phyloP scores from a whole-genome alignment of 2,888 invertebrate genomes.

The Hanleya hanleyi region DNA sequence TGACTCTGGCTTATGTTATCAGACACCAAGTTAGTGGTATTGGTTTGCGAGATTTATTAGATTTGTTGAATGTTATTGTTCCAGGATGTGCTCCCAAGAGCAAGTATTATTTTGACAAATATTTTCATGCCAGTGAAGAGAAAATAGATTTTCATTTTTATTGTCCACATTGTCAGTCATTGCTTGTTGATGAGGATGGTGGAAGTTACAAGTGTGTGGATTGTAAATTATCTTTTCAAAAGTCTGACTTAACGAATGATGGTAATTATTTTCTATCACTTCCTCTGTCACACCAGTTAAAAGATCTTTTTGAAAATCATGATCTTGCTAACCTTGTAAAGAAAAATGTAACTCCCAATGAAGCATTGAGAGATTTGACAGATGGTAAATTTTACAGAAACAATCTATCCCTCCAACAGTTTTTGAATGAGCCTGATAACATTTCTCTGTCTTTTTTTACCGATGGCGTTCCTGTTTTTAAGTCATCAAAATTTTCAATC shows the following conservation, averaged over 20 bases:
- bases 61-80: not conserved
- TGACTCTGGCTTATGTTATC: not conserved
- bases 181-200: not conserved
- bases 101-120: not conserved
- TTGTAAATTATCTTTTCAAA: not conserved
- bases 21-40: not conserved
- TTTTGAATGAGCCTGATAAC: not conserved
- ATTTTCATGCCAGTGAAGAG: not conserved
- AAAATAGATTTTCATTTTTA: not conserved
- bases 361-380: not conserved
- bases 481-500: not conserved
- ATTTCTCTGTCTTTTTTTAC: not conserved
- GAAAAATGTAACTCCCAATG: not conserved
- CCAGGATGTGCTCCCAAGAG: not conserved
- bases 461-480: conserved; percentile 1
- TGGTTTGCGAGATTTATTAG: not conserved
- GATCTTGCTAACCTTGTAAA: not conserved
- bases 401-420: not conserved
- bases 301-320: not conserved
- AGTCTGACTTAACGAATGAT: not conserved
- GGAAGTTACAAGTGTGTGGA: not conserved
- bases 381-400: not conserved
- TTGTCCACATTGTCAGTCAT: not conserved
- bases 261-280: not conserved
- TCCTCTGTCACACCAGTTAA: not conserved